Percentiles rank a stretch among this genome's conserved stretches.
Conservation (phyloP, 2,113 vertebrate genomes). For the Malaclemys terrapin region DNA sequence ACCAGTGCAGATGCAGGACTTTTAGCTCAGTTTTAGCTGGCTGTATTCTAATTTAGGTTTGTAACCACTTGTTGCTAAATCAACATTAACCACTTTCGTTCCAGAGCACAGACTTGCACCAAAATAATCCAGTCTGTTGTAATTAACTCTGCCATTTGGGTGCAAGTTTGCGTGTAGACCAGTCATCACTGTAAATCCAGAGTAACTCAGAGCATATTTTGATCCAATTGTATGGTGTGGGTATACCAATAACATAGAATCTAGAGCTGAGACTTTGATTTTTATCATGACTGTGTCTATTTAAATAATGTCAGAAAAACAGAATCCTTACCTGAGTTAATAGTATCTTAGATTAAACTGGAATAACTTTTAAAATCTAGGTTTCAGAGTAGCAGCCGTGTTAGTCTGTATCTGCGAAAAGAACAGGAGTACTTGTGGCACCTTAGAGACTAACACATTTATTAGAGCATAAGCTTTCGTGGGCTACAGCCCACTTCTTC, state of each 20-base stretch:
- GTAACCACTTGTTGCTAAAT: background rate
- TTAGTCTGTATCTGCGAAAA: too few species aligned
- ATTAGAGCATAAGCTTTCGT: too few species aligned
- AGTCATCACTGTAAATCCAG: background rate
- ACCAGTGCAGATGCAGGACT: background rate
- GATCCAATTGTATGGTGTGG: background rate
- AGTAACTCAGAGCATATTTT: background rate
- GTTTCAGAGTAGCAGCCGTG: too few species aligned
- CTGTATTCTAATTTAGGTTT: background rate
- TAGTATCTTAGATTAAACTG: background rate
- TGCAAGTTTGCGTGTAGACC: fast-evolving
- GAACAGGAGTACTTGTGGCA: too few species aligned
- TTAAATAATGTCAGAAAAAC: background rate
- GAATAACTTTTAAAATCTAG: too few species aligned
- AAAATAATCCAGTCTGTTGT: background rate
- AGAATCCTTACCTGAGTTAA: background rate
- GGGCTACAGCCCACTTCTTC: too few species aligned
- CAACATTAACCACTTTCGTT: background rate
- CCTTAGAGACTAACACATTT: too few species aligned
- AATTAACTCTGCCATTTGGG: background rate
- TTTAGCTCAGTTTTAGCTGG: background rate
- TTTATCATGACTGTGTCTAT: too few species aligned
- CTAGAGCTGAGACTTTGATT: background rate
- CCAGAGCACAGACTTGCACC: background rate
- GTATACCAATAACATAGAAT: background rate